Evolutionary conservation across 1,140 invertebrate species (phyloP).

Genomic region (Halesus radiatus): DNA sequence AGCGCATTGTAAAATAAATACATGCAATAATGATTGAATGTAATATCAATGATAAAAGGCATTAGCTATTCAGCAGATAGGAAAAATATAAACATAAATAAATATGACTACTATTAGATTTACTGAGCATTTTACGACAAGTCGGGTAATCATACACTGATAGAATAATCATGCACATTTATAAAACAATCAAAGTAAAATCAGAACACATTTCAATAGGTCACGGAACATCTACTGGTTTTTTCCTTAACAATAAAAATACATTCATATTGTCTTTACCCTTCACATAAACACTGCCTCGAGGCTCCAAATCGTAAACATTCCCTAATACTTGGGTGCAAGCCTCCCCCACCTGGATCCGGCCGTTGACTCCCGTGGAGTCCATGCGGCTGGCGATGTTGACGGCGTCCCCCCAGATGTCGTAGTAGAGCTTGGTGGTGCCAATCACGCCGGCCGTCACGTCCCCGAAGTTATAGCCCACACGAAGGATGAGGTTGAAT

Average conservation of each 20-base stretch:
- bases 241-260: conserved; percentile 78
- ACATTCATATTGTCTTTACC: conserved; percentile 96
- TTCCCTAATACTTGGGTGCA: conserved; percentile 77
- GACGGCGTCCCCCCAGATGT: conserved; percentile 98
- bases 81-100: conserved; percentile 33
- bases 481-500: conserved; percentile 92
- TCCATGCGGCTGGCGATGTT: conserved; percentile 98
- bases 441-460: conserved; percentile 97
- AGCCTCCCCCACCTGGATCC: conserved; percentile 88
- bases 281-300: conserved; percentile 93
- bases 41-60: conserved; percentile 43
- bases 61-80: conserved; percentile 34
- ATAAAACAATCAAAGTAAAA: not conserved
- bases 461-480: conserved; percentile 89
- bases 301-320: conserved; percentile 83
- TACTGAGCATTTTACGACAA: conserved; percentile 38
- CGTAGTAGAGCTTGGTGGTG: conserved; percentile 95
- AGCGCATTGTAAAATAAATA: conserved; percentile 2
- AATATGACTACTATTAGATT: conserved; percentile 6
- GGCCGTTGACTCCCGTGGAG: conserved; percentile 87
- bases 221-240: conserved; percentile 53
- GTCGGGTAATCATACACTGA: not conserved
- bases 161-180: not conserved
- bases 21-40: not conserved
- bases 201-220: conserved; percentile 14